Base-by-base conservation (phyloP, 2,888 invertebrate genomes). In the Tenthredo scrophulariae region DNA sequence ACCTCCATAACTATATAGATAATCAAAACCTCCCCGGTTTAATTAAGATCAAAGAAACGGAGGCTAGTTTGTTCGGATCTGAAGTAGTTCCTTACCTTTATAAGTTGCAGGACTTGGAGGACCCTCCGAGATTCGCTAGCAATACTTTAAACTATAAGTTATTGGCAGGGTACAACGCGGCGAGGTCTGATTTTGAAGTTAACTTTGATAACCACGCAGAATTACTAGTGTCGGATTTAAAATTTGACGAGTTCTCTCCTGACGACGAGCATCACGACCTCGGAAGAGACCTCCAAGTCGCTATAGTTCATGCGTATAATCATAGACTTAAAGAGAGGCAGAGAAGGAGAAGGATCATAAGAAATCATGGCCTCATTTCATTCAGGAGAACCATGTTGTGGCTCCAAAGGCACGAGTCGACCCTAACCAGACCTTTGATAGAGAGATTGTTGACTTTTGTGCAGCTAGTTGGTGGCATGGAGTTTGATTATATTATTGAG, bases 131-230 rank as follows among this genome's bases (percentile, higher is more conserved):
- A 83, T 95, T 94, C 87, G 93, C 94, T 62, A 86, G 92, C 0
- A 93, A 94, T 85, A 94, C 94, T 0, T 87, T 93, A 37, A 95
- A 94, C 85, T 95, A 94, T 85, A 95, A 96, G 88, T 94, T 95
- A 50, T 94, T 97, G 89, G 97, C 97, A 0, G 98, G 98, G 0
- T 98, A 98, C 91, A 97, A 97, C 92, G 96, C 98, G 29, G 97
- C 97, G 6, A 95, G 98, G 86, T 97, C 97, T 0, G 98, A 98
- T 91, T 98, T 98, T 93, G 97, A 97, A 89, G 94, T 96, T 0
- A 98, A 98, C 87, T 97, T 96, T 91, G 97, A 98, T 92, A 95
- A 97, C 86, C 96, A 96, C 90, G 97, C 98, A 0, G 98, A 98
- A 92, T 94, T 95, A 86, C 94, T 97, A 72, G 94, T 97, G 85